phyloP scores from a whole-genome alignment of 1,140 invertebrate genomes.

The Battus philenor region DNA sequence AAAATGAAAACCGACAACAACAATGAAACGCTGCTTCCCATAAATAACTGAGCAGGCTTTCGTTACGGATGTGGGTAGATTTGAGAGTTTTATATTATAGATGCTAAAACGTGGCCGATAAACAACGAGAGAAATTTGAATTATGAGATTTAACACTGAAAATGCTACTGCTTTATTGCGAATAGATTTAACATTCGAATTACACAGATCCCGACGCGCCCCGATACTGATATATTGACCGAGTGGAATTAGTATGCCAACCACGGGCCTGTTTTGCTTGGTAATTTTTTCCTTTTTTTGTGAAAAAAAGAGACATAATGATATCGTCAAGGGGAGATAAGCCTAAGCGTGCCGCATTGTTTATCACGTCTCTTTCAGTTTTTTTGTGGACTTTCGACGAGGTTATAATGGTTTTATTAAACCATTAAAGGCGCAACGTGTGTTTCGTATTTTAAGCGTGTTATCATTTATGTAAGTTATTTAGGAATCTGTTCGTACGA shows the following conservation, averaged over 20 bases:
- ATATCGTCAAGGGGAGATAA: conserved; percentile 69
- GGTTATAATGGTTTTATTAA: conserved; percentile 41
- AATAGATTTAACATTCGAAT: conserved; percentile 57
- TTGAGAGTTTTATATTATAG: conserved; percentile 68
- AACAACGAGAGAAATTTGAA: conserved; percentile 64
- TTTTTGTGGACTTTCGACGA: conserved; percentile 36
- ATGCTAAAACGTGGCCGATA: conserved; percentile 50
- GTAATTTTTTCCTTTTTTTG: conserved; percentile 53
- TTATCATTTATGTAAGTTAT: conserved; percentile 1
- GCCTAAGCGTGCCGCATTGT: conserved; percentile 52
- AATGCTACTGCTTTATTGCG: conserved; percentile 58
- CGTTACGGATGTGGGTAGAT: conserved; percentile 71
- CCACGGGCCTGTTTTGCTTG: conserved; percentile 54
- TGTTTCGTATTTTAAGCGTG: neutral
- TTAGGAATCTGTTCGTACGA: neutral
- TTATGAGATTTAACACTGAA: conserved; percentile 67
- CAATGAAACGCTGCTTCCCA: conserved; percentile 71
- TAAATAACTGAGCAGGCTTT: conserved; percentile 71
- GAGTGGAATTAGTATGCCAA: conserved; percentile 61
- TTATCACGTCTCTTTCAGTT: conserved; percentile 53
- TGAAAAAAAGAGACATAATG: conserved; percentile 66
- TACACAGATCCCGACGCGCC: conserved; percentile 31
- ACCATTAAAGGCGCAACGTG: conserved; percentile 13
- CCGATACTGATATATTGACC: conserved; percentile 62
- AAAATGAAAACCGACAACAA: conserved; percentile 70